A percentile compares a stretch with the other conserved stretches of the same genome.
Evolutionary conservation across 2,888 invertebrate genomes (phyloP).

Genomic region (Rhamnusium bicolor): DNA sequence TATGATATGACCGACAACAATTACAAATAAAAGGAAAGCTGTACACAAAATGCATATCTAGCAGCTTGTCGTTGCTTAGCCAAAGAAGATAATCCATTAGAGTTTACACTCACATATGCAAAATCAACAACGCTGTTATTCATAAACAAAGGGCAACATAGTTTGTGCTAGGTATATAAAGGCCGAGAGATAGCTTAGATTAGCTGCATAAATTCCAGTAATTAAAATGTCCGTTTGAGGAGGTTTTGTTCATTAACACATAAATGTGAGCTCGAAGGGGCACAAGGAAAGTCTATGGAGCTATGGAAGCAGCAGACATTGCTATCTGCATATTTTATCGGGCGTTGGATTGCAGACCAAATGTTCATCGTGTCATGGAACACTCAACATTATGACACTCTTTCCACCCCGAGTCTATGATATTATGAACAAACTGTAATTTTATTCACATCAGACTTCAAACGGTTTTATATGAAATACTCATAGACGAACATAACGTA

Average conservation of each 20-base stretch:
- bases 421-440: constrained; percentile 47
- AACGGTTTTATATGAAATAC: constrained; percentile 28
- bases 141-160: constrained; percentile 44
- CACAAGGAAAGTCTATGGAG: constrained; percentile 42
- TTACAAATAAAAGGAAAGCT: not conserved
- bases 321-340: constrained; percentile 47
- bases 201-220: constrained; percentile 56
- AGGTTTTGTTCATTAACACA: constrained; percentile 57
- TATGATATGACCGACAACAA: too few relatives aligned
- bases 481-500: constrained; percentile 14
- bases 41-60: not conserved
- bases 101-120: constrained; percentile 33
- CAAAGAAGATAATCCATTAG: constrained; percentile 30
- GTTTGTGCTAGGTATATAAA: constrained; percentile 46
- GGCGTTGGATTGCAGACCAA: constrained; percentile 10
- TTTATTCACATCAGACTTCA: constrained; percentile 42
- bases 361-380: constrained; percentile 38
- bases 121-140: constrained; percentile 37
- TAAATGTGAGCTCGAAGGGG: constrained; percentile 42
- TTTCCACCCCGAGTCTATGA: constrained; percentile 34
- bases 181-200: constrained; percentile 53
- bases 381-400: constrained; percentile 54
- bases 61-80: constrained; percentile 1
- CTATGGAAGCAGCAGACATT: constrained; percentile 12
- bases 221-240: constrained; percentile 57